phyloP scores from a whole-genome alignment of 1,140 invertebrate genomes.

The Drosophila guanche region DNA sequence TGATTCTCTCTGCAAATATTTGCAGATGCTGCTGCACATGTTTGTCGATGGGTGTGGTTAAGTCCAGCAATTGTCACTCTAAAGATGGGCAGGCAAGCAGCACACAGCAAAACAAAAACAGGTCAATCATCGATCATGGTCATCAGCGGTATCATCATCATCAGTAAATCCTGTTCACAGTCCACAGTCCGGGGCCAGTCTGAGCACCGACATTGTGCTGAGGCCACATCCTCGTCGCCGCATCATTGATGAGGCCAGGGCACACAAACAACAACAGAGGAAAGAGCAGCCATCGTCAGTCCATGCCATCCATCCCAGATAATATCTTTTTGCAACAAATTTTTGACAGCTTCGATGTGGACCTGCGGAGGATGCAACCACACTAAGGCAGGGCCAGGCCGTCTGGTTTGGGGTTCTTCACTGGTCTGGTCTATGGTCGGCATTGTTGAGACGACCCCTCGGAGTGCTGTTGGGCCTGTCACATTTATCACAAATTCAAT shows the following conservation, averaged over 20 bases:
- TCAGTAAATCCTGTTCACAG: background rate
- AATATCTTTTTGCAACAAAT: constrained; percentile 82
- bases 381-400: constrained; percentile 18
- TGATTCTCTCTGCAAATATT: constrained; percentile 73
- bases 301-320: constrained; percentile 52
- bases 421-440: constrained; percentile 1
- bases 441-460: constrained; percentile 42
- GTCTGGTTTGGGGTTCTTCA: background rate
- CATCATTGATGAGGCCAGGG: constrained; percentile 70
- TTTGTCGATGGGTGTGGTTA: constrained; percentile 77
- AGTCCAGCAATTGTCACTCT: constrained; percentile 72
- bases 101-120: constrained; percentile 62
- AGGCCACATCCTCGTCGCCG: constrained; percentile 48
- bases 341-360: constrained; percentile 78
- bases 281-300: constrained; percentile 23
- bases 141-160: constrained; percentile 64
- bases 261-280: background rate
- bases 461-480: constrained; percentile 76
- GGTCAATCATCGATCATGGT: constrained; percentile 82
- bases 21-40: constrained; percentile 59
- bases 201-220: constrained; percentile 11
- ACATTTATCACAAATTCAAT: constrained; percentile 83
- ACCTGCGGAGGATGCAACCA: constrained; percentile 1
- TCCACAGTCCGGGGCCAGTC: too few species aligned
- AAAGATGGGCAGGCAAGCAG: constrained; percentile 36